These are phyloP conservation scores for Colossoma macropomum DNA, from an alignment of 2,113 vertebrate species.

Conservation along the genomic window DNA sequence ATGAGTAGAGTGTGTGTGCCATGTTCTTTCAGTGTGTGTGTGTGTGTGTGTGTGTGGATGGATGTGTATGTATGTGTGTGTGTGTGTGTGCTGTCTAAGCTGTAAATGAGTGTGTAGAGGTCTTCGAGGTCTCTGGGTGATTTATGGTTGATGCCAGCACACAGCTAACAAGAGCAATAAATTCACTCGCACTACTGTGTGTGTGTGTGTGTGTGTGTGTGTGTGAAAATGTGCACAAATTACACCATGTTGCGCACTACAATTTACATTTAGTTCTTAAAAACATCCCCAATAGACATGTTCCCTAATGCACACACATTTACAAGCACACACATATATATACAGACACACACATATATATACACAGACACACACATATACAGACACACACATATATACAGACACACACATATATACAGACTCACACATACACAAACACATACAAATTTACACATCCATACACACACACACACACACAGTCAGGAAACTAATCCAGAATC, in stretches of 20 bases:
- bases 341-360: neutral
- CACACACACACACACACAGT: neutral
- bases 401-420: neutral
- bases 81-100: constrained; percentile 24
- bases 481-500: no score
- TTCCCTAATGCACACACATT: neutral
- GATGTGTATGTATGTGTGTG: constrained; percentile 37
- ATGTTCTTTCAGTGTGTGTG: constrained; percentile 15
- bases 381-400: neutral
- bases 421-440: neutral
- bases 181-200: constrained; percentile 54
- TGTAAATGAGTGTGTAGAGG: constrained; percentile 64
- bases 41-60: constrained; percentile 22
- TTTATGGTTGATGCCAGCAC: constrained; percentile 67
- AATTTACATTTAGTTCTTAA: neutral
- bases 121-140: constrained; percentile 60
- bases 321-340: neutral
- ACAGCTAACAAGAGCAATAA: constrained; percentile 68
- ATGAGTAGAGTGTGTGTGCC: constrained; percentile 10
- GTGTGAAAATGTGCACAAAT: neutral
- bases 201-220: constrained; percentile 13
- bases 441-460: no score
- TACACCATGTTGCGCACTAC: neutral
- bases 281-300: neutral
- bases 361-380: neutral